Evolutionary conservation across 2,797 vertebrate genomes (phyloP).

Genomic region (Cossypha niveicapilla): DNA sequence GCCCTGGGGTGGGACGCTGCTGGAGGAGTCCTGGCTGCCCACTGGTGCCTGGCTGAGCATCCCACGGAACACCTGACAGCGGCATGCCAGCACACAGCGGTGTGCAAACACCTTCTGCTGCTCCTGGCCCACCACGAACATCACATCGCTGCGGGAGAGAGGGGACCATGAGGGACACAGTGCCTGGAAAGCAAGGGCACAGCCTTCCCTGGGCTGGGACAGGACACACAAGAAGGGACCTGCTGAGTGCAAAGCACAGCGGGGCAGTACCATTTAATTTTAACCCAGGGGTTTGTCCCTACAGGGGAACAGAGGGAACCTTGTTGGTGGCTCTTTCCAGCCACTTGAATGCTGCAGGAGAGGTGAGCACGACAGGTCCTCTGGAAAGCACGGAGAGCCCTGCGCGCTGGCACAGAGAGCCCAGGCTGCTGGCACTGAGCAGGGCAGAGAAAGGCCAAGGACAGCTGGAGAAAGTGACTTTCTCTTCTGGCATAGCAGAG

Average conservation of each 20-base stretch:
- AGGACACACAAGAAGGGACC: neutral
- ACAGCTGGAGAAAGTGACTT: neutral
- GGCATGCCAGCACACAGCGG: conserved; percentile 74
- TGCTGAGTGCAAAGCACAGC: fast-evolving
- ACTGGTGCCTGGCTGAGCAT: conserved; percentile 55
- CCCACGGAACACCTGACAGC: conserved; percentile 72
- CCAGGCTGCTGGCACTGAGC: neutral
- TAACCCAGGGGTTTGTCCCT: neutral
- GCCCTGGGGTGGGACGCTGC: neutral
- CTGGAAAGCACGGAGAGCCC: neutral
- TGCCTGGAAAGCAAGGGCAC: neutral
- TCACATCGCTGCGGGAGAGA: conserved; percentile 67
- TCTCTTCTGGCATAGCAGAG: neutral
- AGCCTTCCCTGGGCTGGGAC: neutral
- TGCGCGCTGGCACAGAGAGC: neutral
- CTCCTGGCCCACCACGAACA: conserved; percentile 77
- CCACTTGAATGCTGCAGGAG: fast-evolving
- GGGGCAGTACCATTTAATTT: neutral
- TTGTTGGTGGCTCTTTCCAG: neutral
- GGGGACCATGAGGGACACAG: fast-evolving
- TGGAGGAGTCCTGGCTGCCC: neutral
- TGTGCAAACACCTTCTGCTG: conserved; percentile 74
- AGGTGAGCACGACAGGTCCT: neutral
- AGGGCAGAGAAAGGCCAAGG: neutral
- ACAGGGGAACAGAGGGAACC: neutral